Evolutionary conservation across 2,113 vertebrate genomes (phyloP), one percentile per base, ranked within the genome.

Genomic region (Petrocephalus zakoni): DNA sequence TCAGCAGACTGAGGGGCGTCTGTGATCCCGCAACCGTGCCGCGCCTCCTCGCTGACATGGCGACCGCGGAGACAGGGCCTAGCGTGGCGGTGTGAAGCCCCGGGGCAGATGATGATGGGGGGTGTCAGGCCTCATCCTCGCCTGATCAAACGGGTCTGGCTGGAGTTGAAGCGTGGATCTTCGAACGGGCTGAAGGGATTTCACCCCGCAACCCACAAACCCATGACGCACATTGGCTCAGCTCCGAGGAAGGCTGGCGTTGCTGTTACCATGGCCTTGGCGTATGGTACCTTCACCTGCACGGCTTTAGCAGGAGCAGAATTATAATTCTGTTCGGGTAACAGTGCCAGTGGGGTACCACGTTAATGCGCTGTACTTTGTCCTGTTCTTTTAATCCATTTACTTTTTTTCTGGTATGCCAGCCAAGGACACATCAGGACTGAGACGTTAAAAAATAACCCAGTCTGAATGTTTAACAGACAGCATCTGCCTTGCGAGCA

Each of bases 391-490:
- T 51, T 15, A 51, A 52, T 49, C 82, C 82, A 22, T 49, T 86
- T 56, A 11, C 13, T 37, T 86, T 86, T 53, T 34, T 55, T 49
- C 52, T 9, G n/a, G 49, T 13, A 34, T 42, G 82, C 22, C 52
- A 55, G 13, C 82, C 46, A 55, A 86, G 52, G 51, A 34, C 84
- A 86, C 29, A 34, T 56, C 51, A 86, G 52, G 52, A 86, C 15
- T 56, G 46, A n/a, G 29, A 55, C 55, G 84, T 86, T 86, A 86
- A 34, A 86, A 25, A 86, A 55, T 55, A 85, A 55, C 84, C 51
- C 25, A 13, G 11, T 49, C 25, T 15, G 51, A 85, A 85, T 85
- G 42, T 85, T 85, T 53, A 85, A 51, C 81, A 53, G 83, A 17
- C 51, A 17, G 46, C 81, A 53, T 34, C 29, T 56, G 84, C n/a